Evolutionary conservation across 2,113 vertebrate species (phyloP).

Genomic region (Pseudorhombus dupliciocellatus): DNA sequence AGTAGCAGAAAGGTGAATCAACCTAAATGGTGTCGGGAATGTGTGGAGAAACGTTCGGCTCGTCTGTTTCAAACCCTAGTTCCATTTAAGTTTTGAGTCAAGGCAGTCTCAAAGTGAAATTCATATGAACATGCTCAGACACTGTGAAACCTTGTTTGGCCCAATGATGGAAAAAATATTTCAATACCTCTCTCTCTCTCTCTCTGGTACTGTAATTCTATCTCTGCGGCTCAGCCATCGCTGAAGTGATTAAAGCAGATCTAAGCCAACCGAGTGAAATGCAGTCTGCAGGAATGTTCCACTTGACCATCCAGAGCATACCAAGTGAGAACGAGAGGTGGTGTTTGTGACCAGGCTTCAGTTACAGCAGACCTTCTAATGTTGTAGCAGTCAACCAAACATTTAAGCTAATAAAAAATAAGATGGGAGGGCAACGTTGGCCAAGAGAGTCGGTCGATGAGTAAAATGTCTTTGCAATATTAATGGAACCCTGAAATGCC

Average conservation of each 20-base stretch:
- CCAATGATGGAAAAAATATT: conserved; percentile 50
- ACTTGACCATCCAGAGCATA: conserved; percentile 78
- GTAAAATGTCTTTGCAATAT: conserved; percentile 41
- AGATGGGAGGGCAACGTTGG: conserved; percentile 32
- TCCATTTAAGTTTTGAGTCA: not conserved
- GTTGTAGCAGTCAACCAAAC: conserved; percentile 63
- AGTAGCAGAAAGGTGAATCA: too few species aligned
- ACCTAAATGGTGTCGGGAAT: too few species aligned
- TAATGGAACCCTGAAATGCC: conserved; percentile 9
- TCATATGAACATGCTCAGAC: conserved; percentile 16
- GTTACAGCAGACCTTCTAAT: conserved; percentile 69
- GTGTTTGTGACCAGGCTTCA: conserved; percentile 39
- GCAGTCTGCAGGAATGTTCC: conserved; percentile 78
- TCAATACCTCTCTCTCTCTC: conserved; percentile 7
- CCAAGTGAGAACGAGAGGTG: conserved; percentile 65
- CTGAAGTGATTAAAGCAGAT: conserved; percentile 76
- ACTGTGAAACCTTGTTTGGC: conserved; percentile 46
- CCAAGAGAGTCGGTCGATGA: conserved; percentile 38
- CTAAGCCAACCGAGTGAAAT: conserved; percentile 75
- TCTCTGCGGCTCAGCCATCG: conserved; percentile 66
- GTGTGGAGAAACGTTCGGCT: too few species aligned
- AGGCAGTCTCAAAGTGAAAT: not conserved
- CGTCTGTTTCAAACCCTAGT: not conserved
- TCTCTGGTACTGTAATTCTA: conserved; percentile 68
- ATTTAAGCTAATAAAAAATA: conserved; percentile 68